phyloP scores from a whole-genome alignment of 2,113 vertebrate genomes.

The Myanophis thanlyinensis region DNA sequence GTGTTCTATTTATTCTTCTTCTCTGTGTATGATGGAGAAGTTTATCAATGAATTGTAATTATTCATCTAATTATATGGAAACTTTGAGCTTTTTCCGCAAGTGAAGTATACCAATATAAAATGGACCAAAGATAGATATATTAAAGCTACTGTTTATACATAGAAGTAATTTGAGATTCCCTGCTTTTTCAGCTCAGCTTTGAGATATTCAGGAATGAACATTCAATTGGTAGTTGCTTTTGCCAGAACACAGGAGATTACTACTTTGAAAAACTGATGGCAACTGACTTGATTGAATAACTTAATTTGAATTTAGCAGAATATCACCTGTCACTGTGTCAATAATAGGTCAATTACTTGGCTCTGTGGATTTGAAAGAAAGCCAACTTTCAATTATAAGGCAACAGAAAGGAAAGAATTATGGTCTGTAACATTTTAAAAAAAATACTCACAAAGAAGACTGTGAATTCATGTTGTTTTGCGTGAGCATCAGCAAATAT shows the following conservation, averaged over 20 bases:
- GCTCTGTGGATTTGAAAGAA: background rate
- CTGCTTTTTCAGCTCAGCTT: background rate
- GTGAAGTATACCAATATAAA: background rate
- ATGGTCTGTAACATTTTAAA: background rate
- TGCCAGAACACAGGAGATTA: slow-evolving; percentile 4
- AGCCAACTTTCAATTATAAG: background rate
- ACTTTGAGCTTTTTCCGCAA: background rate
- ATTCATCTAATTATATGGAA: background rate
- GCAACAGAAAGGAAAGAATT: background rate
- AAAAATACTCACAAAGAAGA: background rate
- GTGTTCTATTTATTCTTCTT: background rate
- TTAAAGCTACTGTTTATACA: slow-evolving; percentile 9
- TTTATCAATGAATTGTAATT: background rate
- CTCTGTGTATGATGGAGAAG: background rate
- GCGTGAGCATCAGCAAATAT: background rate
- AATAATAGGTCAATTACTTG: background rate
- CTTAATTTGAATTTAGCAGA: background rate
- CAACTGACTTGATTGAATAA: background rate
- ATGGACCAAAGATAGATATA: background rate
- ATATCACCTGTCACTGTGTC: background rate
- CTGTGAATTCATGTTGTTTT: background rate
- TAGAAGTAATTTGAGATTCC: slow-evolving; percentile 15
- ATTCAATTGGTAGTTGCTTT: slow-evolving; percentile 2
- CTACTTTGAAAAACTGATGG: slow-evolving; percentile 12
- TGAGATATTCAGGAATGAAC: slow-evolving; percentile 19